A percentile compares a stretch with the other conserved stretches of the same genome.
These are phyloP conservation scores for Eucera pruinosa DNA, from an alignment of 2,888 invertebrate species.

Conservation along the genomic window DNA sequence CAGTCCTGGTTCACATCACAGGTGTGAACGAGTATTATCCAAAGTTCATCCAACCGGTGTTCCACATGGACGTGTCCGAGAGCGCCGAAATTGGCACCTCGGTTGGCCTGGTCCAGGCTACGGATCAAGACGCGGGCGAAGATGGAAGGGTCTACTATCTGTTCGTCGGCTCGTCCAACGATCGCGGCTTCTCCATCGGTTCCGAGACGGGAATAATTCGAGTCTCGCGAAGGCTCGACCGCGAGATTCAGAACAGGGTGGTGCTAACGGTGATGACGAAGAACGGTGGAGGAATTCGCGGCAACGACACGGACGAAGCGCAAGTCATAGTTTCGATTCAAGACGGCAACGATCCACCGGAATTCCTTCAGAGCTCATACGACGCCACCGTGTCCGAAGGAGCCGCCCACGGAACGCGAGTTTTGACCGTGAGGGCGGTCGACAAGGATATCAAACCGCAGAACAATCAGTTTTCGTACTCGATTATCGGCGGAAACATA, in stretches of 20 bases:
- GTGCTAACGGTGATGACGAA: constrained; percentile 97
- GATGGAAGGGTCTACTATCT: constrained; percentile 96
- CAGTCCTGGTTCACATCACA: constrained; percentile 90
- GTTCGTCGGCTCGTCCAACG: constrained; percentile 97
- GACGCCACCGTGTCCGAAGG: constrained; percentile 93
- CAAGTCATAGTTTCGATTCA: constrained; percentile 97
- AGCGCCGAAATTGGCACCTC: constrained; percentile 94
- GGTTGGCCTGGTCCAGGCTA: constrained; percentile 94
- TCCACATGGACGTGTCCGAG: constrained; percentile 96
- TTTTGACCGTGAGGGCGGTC: constrained; percentile 92
- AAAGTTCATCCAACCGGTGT: constrained; percentile 94
- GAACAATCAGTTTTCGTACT: constrained; percentile 96
- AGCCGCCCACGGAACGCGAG: constrained; percentile 89
- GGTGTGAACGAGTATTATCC: constrained; percentile 96
- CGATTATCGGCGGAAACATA: constrained; percentile 93
- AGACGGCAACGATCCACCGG: constrained; percentile 98
- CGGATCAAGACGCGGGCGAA: constrained; percentile 94
- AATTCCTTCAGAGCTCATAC: constrained; percentile 92
- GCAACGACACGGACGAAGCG: constrained; percentile 98
- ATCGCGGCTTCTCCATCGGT: constrained; percentile 94
- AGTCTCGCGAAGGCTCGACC: constrained; percentile 92
- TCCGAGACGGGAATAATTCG: constrained; percentile 93
- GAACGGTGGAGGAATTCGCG: constrained; percentile 96
- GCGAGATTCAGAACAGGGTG: constrained; percentile 95
- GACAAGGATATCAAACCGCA: constrained; percentile 96